Conservation (phyloP, 1,140 invertebrate species). For the Acromyrmex charruanus region DNA sequence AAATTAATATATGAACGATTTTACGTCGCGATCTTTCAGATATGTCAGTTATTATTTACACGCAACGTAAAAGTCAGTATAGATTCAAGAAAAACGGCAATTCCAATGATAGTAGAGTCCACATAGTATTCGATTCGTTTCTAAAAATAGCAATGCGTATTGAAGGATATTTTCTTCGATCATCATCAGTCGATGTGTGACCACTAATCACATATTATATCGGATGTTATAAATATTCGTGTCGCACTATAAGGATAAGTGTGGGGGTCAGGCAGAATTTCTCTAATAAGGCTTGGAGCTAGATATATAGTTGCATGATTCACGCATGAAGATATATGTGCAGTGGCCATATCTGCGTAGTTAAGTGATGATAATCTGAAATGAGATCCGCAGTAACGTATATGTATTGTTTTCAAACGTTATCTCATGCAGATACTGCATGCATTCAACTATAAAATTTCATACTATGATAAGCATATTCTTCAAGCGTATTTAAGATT, state of each 20-base stretch:
- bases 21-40: not conserved
- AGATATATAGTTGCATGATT: not conserved
- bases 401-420: slow-evolving; percentile 3
- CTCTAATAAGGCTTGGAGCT: slow-evolving; percentile 20
- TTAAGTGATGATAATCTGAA: not conserved
- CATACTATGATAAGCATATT: not conserved
- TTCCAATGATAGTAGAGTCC: not conserved
- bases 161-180: not conserved
- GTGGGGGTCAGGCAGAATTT: not conserved
- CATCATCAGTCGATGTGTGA: not conserved
- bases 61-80: not conserved
- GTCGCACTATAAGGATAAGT: not conserved
- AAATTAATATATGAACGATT: not conserved
- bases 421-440: not conserved
- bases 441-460: not conserved
- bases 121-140: not conserved
- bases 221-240: not conserved
- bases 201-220: not conserved
- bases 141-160: slow-evolving; percentile 41
- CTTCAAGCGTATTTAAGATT: not conserved
- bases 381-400: not conserved
- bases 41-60: not conserved
- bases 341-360: slow-evolving; percentile 15
- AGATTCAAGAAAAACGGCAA: not conserved
- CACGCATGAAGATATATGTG: slow-evolving; percentile 5